Percentiles rank a stretch among this genome's conserved stretches.
Evolutionary conservation across 2,888 invertebrate genomes (phyloP).

Genomic region (Mesorhabditis belari): DNA sequence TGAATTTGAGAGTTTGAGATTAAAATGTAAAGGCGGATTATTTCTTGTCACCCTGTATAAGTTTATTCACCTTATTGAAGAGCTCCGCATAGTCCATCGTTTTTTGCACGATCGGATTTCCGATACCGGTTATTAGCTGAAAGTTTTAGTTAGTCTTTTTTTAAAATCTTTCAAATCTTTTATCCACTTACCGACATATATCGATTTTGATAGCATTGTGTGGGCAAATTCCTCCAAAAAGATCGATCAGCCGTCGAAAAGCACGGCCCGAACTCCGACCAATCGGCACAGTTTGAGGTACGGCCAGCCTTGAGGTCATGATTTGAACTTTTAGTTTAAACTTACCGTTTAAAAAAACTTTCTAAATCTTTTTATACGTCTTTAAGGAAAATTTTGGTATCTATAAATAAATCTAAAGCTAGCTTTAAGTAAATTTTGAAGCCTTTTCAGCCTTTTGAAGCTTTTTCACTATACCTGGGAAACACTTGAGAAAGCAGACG

Average conservation of each 20-base stretch:
- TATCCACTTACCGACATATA: constrained; percentile 37
- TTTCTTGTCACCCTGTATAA: no score
- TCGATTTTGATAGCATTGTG: constrained; percentile 41
- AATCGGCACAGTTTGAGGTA: constrained; percentile 41
- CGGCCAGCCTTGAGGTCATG: constrained; percentile 31
- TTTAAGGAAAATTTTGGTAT: not conserved
- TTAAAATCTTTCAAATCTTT: not conserved
- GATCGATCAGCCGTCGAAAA: constrained; percentile 43
- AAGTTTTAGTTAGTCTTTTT: not conserved
- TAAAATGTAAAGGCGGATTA: no score
- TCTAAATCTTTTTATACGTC: no score
- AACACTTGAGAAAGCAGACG: constrained; percentile 44
- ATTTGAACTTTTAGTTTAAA: no score
- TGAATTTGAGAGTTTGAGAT: not conserved
- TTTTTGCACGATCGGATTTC: constrained; percentile 44
- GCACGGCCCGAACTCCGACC: constrained; percentile 45
- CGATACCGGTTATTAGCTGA: constrained; percentile 42
- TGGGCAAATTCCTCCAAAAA: constrained; percentile 40
- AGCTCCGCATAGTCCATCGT: constrained; percentile 46
- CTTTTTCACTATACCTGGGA: constrained; percentile 12
- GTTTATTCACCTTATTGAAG: constrained; percentile 49
- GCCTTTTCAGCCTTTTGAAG: no score
- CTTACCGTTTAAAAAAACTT: no score
- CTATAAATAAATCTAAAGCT: not conserved
- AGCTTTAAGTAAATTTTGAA: not conserved